phyloP scores from a whole-genome alignment of 2,113 vertebrate genomes.

The Nanger granti region DNA sequence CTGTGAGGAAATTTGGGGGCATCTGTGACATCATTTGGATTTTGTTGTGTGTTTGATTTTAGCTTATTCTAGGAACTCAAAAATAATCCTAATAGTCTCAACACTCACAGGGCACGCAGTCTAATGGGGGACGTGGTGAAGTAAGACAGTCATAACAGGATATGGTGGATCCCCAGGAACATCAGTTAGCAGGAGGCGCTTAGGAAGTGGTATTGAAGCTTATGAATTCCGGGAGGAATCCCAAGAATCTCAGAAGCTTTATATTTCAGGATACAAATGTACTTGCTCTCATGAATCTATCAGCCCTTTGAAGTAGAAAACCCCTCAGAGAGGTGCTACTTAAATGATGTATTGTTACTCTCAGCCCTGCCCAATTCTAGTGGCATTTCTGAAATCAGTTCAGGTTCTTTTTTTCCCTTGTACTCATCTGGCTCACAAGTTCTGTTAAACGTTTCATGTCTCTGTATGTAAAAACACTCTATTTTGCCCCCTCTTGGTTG shows the following conservation, averaged over 20 bases:
- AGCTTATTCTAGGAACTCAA: not conserved
- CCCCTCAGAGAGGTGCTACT: not conserved
- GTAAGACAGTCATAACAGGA: not conserved
- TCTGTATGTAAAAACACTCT: not conserved
- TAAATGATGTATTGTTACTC: not conserved
- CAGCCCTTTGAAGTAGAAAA: not conserved
- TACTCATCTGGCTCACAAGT: not conserved
- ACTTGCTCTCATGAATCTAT: not conserved
- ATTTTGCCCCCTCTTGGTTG: not conserved
- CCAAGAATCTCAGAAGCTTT: not conserved
- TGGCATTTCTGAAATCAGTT: not conserved
- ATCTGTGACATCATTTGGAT: not conserved
- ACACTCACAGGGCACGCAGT: fast-evolving
- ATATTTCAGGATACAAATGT: not conserved
- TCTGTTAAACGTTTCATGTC: not conserved
- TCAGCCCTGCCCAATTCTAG: not conserved
- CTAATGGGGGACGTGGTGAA: no score
- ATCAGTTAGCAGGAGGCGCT: not conserved
- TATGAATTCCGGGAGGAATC: slow-evolving; percentile 2
- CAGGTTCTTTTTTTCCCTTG: not conserved
- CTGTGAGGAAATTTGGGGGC: not conserved
- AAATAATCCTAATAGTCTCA: not conserved
- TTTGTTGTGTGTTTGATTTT: not conserved
- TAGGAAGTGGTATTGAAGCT: not conserved
- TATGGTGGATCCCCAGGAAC: not conserved